A percentile compares a stretch with the other conserved stretches of the same genome.
phyloP scores from a whole-genome alignment of 2,888 invertebrate species.

The Agrotis puta region DNA sequence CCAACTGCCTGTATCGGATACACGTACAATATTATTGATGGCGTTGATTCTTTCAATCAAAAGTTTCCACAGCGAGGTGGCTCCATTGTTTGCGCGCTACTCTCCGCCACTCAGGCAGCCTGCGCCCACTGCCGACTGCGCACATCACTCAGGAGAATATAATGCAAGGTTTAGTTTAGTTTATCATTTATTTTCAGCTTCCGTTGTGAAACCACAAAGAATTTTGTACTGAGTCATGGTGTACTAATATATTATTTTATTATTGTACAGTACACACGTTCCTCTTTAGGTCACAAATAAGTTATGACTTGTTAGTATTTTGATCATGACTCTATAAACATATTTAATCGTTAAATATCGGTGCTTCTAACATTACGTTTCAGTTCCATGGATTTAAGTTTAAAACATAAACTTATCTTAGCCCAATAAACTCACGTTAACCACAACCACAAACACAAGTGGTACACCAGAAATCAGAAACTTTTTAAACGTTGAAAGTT shows the following conservation, averaged over 20 bases:
- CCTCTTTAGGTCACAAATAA: background rate
- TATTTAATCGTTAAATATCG: too few species aligned
- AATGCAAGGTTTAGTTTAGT: slow-evolving; percentile 39
- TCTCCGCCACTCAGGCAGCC: slow-evolving; percentile 18
- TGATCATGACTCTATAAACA: background rate
- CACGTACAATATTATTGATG: slow-evolving; percentile 73
- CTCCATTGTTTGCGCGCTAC: slow-evolving; percentile 37
- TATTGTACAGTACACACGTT: background rate
- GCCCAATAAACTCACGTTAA: slow-evolving; percentile 18
- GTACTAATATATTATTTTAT: slow-evolving; percentile 24
- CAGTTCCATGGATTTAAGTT: background rate
- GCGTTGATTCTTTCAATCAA: slow-evolving; percentile 70
- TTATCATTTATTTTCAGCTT: slow-evolving; percentile 54
- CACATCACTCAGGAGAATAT: slow-evolving; percentile 45
- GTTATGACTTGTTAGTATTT: background rate
- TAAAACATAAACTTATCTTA: slow-evolving; percentile 10
- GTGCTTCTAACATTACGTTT: background rate
- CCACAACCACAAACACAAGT: slow-evolving; percentile 34
- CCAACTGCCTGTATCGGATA: slow-evolving; percentile 63
- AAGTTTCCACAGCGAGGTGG: slow-evolving; percentile 58
- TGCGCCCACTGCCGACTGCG: slow-evolving; percentile 22
- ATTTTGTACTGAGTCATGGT: slow-evolving; percentile 43
- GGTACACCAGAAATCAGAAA: slow-evolving; percentile 50
- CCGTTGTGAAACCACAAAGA: slow-evolving; percentile 52
- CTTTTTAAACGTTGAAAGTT: slow-evolving; percentile 57